Percentiles rank a stretch among this genome's conserved stretches.
Conservation (phyloP, 2,113 vertebrate species). For the Pomatostomus ruficeps region DNA sequence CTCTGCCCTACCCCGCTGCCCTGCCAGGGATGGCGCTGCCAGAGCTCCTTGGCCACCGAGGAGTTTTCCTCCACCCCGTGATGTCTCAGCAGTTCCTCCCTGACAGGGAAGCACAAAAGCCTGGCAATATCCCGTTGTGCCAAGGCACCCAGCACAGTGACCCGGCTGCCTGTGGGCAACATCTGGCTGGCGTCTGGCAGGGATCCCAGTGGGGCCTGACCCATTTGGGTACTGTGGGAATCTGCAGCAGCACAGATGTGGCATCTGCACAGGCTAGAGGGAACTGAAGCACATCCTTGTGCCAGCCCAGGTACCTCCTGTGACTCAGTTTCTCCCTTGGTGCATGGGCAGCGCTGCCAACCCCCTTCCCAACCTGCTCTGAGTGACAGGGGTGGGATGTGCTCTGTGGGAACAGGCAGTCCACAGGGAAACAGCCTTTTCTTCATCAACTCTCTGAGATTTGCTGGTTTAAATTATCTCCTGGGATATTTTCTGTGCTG, state of each 20-base stretch:
- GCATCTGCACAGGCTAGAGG: not conserved
- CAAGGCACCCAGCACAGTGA: not conserved
- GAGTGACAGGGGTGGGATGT: not conserved
- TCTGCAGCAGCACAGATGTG: rapidly evolving
- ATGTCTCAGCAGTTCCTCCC: not conserved
- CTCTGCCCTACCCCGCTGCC: not conserved
- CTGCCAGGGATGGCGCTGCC: not conserved
- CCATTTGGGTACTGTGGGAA: not conserved
- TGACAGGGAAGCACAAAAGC: not conserved
- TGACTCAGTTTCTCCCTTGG: not conserved
- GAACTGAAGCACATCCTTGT: rapidly evolving
- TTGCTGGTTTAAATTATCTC: not conserved
- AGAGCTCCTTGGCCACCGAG: rapidly evolving
- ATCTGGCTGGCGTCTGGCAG: not conserved
- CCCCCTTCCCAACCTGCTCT: not conserved
- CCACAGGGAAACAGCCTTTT: rapidly evolving
- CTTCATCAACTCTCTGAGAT: rapidly evolving
- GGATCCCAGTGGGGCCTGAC: not conserved
- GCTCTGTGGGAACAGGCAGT: not conserved
- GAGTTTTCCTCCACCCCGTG: not conserved
- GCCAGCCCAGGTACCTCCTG: rapidly evolving
- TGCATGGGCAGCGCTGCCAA: rapidly evolving
- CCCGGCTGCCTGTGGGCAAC: not conserved
- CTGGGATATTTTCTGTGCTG: not conserved
- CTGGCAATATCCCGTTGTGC: not conserved